Conservation (phyloP, 2,888 invertebrate genomes). For the Pediacus dermestoides region DNA sequence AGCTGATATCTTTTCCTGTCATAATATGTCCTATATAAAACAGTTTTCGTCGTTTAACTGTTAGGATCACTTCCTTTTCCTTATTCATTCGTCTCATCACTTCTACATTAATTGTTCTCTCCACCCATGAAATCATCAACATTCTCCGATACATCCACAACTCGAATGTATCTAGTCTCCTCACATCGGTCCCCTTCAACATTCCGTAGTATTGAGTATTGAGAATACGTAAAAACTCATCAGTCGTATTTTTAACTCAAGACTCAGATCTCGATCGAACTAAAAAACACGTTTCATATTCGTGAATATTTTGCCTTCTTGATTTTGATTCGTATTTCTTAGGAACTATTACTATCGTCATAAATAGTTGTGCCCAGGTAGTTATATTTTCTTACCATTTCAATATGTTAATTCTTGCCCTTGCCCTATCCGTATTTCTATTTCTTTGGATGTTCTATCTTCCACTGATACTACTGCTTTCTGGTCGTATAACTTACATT, state of each 20-base stretch:
- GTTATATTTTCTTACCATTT: conserved; percentile 13
- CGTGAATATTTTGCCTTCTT: conserved; percentile 10
- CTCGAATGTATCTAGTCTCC: conserved; percentile 3
- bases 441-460: too few species aligned
- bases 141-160: conserved; percentile 11
- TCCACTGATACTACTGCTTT: too few species aligned
- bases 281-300: conserved; percentile 15
- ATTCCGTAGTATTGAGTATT: conserved; percentile 6
- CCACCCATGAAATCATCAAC: conserved; percentile 13
- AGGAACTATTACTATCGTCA: conserved; percentile 10
- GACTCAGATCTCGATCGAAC: conserved; percentile 13
- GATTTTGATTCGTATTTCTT: conserved; percentile 16
- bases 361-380: conserved; percentile 12
- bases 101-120: conserved; percentile 9
- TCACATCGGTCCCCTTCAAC: conserved; percentile 6
- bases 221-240: conserved; percentile 11
- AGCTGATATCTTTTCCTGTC: neutral
- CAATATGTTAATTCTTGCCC: too few species aligned
- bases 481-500: too few species aligned
- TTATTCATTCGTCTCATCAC: conserved; percentile 7
- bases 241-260: conserved; percentile 9
- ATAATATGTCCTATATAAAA: too few species aligned
- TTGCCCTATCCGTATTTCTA: too few species aligned
- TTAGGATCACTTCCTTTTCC: conserved; percentile 8
- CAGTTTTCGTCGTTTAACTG: conserved; percentile 10